Base-by-base conservation (phyloP, 2,888 invertebrate genomes). In the Temnothorax ravouxi region DNA sequence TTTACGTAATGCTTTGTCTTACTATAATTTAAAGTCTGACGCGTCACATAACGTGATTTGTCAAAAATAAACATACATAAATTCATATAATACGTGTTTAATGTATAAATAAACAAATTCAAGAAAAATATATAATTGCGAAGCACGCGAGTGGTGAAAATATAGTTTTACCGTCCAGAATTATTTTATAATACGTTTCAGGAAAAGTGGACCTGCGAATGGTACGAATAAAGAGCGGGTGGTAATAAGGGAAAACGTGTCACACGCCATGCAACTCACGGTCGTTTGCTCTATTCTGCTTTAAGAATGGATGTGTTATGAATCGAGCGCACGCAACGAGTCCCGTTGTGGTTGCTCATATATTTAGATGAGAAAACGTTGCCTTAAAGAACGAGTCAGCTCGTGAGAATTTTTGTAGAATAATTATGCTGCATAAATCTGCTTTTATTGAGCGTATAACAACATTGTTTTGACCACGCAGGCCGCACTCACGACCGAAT, bases 381-480 rank as follows among this genome's bases (percentile, higher is more conserved):
- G 47, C 44, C 47, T 67, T 62, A 71, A 41, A 71, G 52, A 38
- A 29, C 34, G 34, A 50, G 54, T 80, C n/a, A 62, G 56, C 41
- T 52, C 76, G 80, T 83, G 87, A 77, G 87, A 87, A 82, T 59
- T 52, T n/a, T 62, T 56, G 47, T 18, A 18, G 8, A 66, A 29
- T 67, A 47, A 83, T 69, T 74, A 82, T 61, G 44, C 38, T 25
- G 21, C 11, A 59, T 59, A 74, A 72, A 38, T 47, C 18, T 72
- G 13, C 34, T 74, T 21, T 74, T 72, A 71, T 72, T 47, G 25
- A 80, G 75, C 21, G 3, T 21, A 34, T 44, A 62, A 47, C 29
- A 41, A 54, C 47, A 0, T 74, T 74, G 38, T 71, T 56, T 56
- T 71, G n/a, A 47, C 11, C 56, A 64, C 11, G 62, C 76, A 34